Conservation (phyloP, 2,888 invertebrate genomes). For the Drosophila pseudotakahashii region DNA sequence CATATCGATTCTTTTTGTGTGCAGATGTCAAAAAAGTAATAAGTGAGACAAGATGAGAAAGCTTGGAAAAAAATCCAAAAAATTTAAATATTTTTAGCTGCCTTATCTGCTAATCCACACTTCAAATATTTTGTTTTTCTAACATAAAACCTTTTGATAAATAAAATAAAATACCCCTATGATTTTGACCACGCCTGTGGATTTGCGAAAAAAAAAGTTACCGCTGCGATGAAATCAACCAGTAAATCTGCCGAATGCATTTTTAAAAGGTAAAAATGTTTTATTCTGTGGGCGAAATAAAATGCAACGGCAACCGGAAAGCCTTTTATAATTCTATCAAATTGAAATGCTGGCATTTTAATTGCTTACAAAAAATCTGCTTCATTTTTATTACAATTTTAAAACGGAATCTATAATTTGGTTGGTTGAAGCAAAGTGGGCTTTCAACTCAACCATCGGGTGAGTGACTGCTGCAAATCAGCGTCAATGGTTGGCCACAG, state of each 20-base stretch:
- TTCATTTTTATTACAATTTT: slow-evolving; percentile 5
- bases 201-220: slow-evolving; percentile 8
- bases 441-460: slow-evolving; percentile 7
- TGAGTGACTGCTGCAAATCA: slow-evolving; percentile 40
- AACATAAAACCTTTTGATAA: background rate
- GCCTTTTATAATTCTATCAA: slow-evolving; percentile 47
- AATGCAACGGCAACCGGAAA: slow-evolving; percentile 23
- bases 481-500: slow-evolving; percentile 40
- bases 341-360: slow-evolving; percentile 56
- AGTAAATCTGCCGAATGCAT: slow-evolving; percentile 35
- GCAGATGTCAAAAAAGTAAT: background rate
- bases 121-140: background rate
- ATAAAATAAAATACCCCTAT: background rate
- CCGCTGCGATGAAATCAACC: slow-evolving; percentile 28
- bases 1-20: too few relatives aligned
- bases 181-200: background rate
- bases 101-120: background rate
- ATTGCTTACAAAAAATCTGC: slow-evolving; percentile 47
- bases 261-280: slow-evolving; percentile 22
- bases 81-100: too few relatives aligned
- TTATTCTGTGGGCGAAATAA: slow-evolving; percentile 16
- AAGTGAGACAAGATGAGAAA: background rate
- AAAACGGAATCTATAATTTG: slow-evolving; percentile 16
- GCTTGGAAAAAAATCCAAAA: background rate
- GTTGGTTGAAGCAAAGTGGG: background rate